phyloP scores from a whole-genome alignment of 1,140 invertebrate genomes.

The Brachionus paranguensis region DNA sequence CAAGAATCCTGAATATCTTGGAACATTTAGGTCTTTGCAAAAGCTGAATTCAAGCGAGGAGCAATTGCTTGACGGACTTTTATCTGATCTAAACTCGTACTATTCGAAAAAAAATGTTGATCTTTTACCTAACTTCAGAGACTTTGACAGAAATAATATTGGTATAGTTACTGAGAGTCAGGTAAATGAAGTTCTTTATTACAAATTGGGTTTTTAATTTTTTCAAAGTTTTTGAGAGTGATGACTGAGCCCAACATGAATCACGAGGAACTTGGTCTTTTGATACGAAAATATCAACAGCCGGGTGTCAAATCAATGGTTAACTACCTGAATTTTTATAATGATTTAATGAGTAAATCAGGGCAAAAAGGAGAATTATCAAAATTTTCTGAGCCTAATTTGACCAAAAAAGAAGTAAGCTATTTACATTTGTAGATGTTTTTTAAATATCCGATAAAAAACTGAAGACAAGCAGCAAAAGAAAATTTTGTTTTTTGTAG shows the following conservation, averaged over 20 bases:
- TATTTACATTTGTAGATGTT: neutral
- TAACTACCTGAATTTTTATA: constrained; percentile 53
- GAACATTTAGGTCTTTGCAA: constrained; percentile 48
- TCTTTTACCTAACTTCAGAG: constrained; percentile 50
- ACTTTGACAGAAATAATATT: constrained; percentile 54
- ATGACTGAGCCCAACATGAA: constrained; percentile 51
- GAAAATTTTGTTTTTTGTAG: too few relatives aligned
- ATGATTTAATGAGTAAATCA: constrained; percentile 49
- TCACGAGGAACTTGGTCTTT: constrained; percentile 48
- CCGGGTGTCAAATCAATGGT: constrained; percentile 48
- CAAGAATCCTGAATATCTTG: constrained; percentile 43
- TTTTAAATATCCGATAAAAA: too few relatives aligned
- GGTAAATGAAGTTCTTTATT: constrained; percentile 42
- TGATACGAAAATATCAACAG: constrained; percentile 51
- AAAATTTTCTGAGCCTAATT: neutral
- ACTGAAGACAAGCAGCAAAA: too few relatives aligned
- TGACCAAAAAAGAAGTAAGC: constrained; percentile 26
- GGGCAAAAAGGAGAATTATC: neutral
- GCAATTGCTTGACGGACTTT: constrained; percentile 44
- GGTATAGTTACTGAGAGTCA: constrained; percentile 54
- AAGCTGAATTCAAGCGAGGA: constrained; percentile 47
- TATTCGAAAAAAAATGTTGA: constrained; percentile 50
- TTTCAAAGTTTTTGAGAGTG: constrained; percentile 50
- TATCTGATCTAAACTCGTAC: constrained; percentile 46
- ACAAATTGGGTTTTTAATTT: too few relatives aligned